Base-by-base conservation (phyloP, 35 echinoderm and acorn worm species). In the Holothuria glaberrima region DNA sequence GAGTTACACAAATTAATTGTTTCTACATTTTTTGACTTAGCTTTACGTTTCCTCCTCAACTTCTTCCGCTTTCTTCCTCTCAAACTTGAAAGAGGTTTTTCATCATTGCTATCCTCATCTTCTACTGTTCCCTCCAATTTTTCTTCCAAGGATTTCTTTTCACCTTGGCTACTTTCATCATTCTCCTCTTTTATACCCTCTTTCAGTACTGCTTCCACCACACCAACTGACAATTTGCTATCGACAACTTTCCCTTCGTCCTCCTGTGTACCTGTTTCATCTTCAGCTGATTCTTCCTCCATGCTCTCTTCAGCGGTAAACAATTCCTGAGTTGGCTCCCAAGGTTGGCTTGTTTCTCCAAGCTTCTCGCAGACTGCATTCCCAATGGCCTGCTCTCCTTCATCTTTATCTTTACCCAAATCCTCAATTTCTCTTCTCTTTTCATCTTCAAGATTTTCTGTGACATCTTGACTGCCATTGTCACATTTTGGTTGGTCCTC, bases 301-400 rank as follows among this genome's bases (percentile, higher is more conserved):
- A 3, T 12, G 2, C 3, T 12, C 9, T 61, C 80, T 61, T 84
- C 38, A 28, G 38, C 80, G 1, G 80, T 30, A 38, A 84, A 84
- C 18, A 84, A 36, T 5, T 61, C 80, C 57, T 18, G 54, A 12
- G 80, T 84, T 63, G 80, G 80, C 29, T 84, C 80, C 57, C 56
- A 61, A 31, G n/a, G 21, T 61, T 59, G 26, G 9, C 14, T 61
- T 10, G 5, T 33, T 17, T 25, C 66, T 33, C 10, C 66, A 33
- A 20, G 19, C 66, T 69, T 69, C 24, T 69, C 66, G 9, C 31
- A 29, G 19, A 17, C 66, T 17, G 3, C 66, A 69, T 33, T 25
- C 13, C 22, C 22, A 10, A 10, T 17, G 21, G 22, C 14, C 66
- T 69, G 25, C 66, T 69, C 6, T 17, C 10, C 21, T 24, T 20